These are phyloP conservation scores for Anagyrus pseudococci DNA, from an alignment of 2,888 invertebrate genomes.

Conservation along the genomic window DNA sequence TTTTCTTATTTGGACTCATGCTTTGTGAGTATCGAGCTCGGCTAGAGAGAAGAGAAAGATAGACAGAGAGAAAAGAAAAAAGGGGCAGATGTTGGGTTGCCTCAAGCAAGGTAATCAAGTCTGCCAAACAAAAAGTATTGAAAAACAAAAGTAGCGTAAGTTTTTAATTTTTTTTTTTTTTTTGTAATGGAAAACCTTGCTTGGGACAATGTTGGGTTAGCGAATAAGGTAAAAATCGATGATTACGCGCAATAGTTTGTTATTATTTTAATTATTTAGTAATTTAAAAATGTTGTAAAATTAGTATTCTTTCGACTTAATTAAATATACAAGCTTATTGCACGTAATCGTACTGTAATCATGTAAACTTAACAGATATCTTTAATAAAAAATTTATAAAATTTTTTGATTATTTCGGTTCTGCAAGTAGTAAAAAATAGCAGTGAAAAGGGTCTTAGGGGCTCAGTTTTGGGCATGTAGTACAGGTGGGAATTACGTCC, in stretches of 20 bases:
- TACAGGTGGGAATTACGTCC: constrained; percentile 8
- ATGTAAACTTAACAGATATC: no score
- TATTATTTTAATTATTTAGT: background rate
- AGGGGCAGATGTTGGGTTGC: background rate
- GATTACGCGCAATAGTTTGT: constrained; percentile 24
- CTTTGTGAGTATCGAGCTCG: constrained; percentile 1
- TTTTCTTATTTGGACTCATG: no score
- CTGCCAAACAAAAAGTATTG: no score
- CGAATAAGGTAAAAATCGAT: constrained; percentile 22
- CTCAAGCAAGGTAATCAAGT: no score
- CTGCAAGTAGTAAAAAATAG: constrained; percentile 16
- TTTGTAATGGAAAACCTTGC: no score
- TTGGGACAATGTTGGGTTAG: background rate
- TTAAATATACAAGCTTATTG: no score
- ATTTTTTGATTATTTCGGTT: constrained; percentile 1
- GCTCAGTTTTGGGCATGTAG: background rate
- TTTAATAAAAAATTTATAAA: no score
- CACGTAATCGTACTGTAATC: no score
- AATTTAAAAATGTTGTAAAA: no score
- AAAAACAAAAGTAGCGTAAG: background rate
- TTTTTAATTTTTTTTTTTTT: background rate
- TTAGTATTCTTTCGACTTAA: background rate
- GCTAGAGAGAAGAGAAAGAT: background rate
- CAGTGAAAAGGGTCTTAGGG: background rate
- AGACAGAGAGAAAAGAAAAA: background rate